Conservation (phyloP, 2,113 vertebrate species). For the Amblyopsis rosae region DNA sequence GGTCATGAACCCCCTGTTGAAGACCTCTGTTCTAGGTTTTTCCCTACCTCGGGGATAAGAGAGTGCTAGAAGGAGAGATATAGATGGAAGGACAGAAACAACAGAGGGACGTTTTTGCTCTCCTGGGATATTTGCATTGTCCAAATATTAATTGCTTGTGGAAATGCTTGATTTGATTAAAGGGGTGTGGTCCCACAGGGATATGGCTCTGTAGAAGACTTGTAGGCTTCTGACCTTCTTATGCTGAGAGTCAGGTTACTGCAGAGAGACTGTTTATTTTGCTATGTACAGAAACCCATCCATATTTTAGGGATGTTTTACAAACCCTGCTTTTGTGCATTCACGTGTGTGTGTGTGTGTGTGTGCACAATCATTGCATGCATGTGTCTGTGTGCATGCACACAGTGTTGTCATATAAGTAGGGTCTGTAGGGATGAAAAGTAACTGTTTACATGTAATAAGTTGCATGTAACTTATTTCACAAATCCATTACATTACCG, state of each 20-base stretch:
- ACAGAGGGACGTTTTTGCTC: constrained; percentile 37
- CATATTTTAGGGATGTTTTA: background rate
- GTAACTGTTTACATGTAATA: too few species aligned
- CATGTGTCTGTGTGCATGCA: background rate
- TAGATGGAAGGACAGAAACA: background rate
- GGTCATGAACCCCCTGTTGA: too few species aligned
- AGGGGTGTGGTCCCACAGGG: constrained; percentile 27
- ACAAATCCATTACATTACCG: too few species aligned
- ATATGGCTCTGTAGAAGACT: constrained; percentile 9
- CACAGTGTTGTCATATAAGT: too few species aligned
- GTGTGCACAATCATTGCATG: background rate
- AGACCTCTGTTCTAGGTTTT: background rate
- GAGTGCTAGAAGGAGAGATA: constrained; percentile 15
- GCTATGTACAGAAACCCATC: background rate
- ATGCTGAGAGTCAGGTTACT: constrained; percentile 22
- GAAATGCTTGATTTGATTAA: constrained; percentile 59
- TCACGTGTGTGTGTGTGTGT: too few species aligned
- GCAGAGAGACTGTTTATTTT: background rate
- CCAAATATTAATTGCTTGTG: constrained; percentile 60
- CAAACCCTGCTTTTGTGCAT: background rate
- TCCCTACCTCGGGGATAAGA: constrained; percentile 24
- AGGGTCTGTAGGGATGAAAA: too few species aligned
- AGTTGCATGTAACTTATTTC: too few species aligned
- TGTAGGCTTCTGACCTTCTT: constrained; percentile 45
- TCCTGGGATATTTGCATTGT: constrained; percentile 43